Base-by-base conservation (phyloP, 2,888 invertebrate species). In the Alviniconcha strummeri region DNA sequence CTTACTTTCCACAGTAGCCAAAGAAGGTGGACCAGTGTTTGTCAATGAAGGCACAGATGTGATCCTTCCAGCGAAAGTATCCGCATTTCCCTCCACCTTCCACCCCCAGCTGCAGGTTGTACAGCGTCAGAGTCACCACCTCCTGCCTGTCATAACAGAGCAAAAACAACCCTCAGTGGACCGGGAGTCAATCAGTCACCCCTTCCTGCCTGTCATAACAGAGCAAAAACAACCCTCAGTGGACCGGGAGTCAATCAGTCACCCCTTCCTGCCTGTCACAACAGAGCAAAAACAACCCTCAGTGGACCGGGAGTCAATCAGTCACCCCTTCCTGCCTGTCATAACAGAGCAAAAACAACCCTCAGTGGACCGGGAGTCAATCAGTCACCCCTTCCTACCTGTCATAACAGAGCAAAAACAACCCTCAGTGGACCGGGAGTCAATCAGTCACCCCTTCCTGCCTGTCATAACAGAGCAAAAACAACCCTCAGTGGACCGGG, bases 31-130 rank as follows among this genome's bases (percentile, higher is more conserved):
- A 95, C 97, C 97, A 97, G 91, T 97, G 95, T 90, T 96, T 95
- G 88, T 97, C 96, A 85, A 97, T 96, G 90, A 97, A 97, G 57
- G 95, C 95, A 83, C 96, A 96, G 80, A 97, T 96, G 91, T 97
- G 97, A 5, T 96, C 96, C 90, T 96, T 96, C 96, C 97, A 97
- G 92, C 97, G 97, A 91, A 97, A 97, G 94, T 96, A 97, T 4
- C 97, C 97, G 91, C 96, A 95, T 92, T 96, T 96, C 86, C 97
- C 97, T 1, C 96, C 96, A 1, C 90, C 89, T 88, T 96, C 96
- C 36, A 36, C 89, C 88, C 96, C 60, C 54, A 95, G 95, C 87
- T 96, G 96, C 54, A 97, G 94, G 94, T 97, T 97, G 91, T 97
- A 96, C n/a, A 97, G 93, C 0, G 96, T 95, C 86, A 97, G 92